Conservation (phyloP, 2,888 invertebrate species). For the Lasioglossum malachurum region DNA sequence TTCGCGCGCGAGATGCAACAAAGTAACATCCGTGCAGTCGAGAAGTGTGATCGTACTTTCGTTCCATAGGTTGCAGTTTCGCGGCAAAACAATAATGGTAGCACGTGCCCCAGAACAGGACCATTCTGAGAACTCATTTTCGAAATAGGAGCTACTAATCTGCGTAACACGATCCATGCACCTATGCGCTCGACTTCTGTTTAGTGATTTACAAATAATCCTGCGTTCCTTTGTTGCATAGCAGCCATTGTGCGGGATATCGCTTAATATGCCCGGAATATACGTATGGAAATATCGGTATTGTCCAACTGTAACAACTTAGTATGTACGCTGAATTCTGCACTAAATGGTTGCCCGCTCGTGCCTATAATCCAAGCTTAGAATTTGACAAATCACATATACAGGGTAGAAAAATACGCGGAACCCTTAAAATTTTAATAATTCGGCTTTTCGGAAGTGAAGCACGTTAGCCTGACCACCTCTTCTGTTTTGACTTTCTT, state of each 20-base stretch:
- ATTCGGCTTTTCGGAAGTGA: background rate
- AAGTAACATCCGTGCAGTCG: background rate
- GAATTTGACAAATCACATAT: background rate
- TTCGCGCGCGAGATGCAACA: background rate
- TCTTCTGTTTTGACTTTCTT: too few relatives aligned
- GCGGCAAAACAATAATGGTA: background rate
- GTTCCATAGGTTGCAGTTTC: background rate
- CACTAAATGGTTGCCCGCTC: background rate
- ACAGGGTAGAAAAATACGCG: background rate
- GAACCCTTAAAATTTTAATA: background rate
- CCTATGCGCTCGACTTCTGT: background rate
- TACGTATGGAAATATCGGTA: background rate
- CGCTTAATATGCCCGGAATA: background rate
- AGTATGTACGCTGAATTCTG: too few relatives aligned
- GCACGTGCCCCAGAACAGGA: background rate
- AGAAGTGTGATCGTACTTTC: background rate
- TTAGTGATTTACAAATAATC: conserved; percentile 23
- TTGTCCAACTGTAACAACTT: background rate
- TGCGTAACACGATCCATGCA: background rate
- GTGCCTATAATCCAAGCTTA: background rate
- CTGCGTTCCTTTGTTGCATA: background rate
- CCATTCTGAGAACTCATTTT: background rate
- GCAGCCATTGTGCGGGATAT: background rate
- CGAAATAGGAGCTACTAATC: background rate
- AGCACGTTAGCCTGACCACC: too few relatives aligned